A percentile compares a stretch with the other conserved stretches of the same genome.
phyloP scores from a whole-genome alignment of 2,888 invertebrate species.

The Hirtodrosophila trivittata region DNA sequence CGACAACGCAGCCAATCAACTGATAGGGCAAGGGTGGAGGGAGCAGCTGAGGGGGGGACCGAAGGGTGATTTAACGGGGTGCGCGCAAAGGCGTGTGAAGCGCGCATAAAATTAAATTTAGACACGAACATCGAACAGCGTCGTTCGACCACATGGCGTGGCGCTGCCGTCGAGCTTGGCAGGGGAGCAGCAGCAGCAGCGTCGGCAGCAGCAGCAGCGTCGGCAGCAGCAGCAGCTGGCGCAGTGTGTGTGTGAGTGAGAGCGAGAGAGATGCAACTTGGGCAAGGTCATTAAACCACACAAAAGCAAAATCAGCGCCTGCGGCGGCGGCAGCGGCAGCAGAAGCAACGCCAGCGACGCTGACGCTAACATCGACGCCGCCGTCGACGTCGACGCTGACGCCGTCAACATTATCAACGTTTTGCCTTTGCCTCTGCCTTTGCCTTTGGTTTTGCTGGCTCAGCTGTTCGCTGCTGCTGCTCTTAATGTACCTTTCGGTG shows the following conservation, averaged over 20 bases:
- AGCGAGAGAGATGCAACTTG: conserved; percentile 61
- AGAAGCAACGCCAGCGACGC: conserved; percentile 26
- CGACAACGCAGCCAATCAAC: conserved; percentile 61
- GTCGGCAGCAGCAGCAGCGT: conserved; percentile 16
- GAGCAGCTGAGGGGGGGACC: conserved; percentile 3
- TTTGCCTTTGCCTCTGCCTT: conserved; percentile 27
- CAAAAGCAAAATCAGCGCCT: conserved; percentile 42
- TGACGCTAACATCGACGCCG: conserved; percentile 18
- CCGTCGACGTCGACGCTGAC: conserved; percentile 14
- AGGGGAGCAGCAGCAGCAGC: conserved; percentile 62
- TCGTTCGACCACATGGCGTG: conserved; percentile 61
- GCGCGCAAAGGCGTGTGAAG: conserved; percentile 55
- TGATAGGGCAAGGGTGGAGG: conserved; percentile 13
- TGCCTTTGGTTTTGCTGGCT: conserved; percentile 44
- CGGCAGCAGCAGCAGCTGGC: conserved; percentile 6
- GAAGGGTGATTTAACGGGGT: conserved; percentile 9
- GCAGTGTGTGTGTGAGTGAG: conserved; percentile 8
- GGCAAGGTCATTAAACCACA: conserved; percentile 80
- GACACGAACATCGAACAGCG: conserved; percentile 57
- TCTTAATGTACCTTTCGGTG: no score
- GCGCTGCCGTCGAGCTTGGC: conserved; percentile 47
- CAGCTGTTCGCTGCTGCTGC: conserved; percentile 56
- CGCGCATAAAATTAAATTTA: conserved; percentile 77
- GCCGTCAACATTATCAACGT: conserved; percentile 50
- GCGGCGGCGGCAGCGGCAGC: conserved; percentile 9